These are phyloP conservation scores for Lepisosteus osseus DNA, from an alignment of 2,113 vertebrate species.

Conservation along the genomic window DNA sequence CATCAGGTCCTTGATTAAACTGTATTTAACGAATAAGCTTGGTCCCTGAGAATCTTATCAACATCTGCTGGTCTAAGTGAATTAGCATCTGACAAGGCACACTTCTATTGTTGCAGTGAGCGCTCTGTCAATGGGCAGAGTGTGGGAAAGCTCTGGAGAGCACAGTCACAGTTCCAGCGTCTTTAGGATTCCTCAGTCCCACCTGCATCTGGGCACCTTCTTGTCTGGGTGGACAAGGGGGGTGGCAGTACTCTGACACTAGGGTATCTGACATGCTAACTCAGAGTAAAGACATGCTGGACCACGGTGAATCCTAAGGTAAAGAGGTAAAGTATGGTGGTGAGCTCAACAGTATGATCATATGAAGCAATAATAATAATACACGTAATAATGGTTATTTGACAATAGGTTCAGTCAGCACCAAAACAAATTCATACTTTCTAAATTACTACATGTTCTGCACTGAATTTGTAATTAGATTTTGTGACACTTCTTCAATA, in stretches of 20 bases:
- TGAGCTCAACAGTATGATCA: not conserved
- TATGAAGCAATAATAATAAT: not conserved
- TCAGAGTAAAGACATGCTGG: not conserved
- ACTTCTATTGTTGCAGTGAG: slow-evolving; percentile 11
- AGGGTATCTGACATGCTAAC: not conserved
- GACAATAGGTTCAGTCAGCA: not conserved
- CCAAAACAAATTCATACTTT: too few species aligned
- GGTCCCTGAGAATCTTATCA: slow-evolving; percentile 17
- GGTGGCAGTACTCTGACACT: not conserved
- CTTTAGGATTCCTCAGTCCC: not conserved
- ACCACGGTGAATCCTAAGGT: too few species aligned
- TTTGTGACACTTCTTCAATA: too few species aligned
- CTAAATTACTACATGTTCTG: too few species aligned
- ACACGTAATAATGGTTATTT: not conserved
- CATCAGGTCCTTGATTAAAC: slow-evolving; percentile 25
- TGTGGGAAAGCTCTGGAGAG: slow-evolving; percentile 29
- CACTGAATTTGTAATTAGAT: too few species aligned
- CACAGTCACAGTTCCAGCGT: slow-evolving; percentile 11
- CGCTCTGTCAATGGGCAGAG: slow-evolving; percentile 9
- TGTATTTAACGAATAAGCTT: slow-evolving; percentile 34
- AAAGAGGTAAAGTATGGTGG: too few species aligned
- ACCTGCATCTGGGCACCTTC: not conserved
- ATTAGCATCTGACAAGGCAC: slow-evolving; percentile 20
- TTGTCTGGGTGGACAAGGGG: not conserved
- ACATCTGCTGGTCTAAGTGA: not conserved